These are phyloP conservation scores for Drosophila pandora DNA, from an alignment of 1,140 invertebrate species.

Conservation along the genomic window DNA sequence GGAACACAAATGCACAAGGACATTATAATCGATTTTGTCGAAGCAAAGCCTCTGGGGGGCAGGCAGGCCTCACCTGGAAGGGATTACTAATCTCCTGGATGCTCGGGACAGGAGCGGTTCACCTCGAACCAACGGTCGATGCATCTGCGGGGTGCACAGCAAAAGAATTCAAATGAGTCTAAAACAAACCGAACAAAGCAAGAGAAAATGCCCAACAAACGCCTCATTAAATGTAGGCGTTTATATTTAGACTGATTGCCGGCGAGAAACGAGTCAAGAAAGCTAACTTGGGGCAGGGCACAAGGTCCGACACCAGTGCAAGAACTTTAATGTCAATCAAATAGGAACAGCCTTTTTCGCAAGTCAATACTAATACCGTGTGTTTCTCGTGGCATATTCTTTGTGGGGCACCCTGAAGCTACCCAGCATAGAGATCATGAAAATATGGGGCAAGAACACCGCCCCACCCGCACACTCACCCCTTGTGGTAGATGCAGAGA, in stretches of 20 bases:
- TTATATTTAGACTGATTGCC: conserved; percentile 3
- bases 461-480: conserved; percentile 85
- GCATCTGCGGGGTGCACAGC: conserved; percentile 87
- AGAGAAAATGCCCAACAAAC: background rate
- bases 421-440: background rate
- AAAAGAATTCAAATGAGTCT: background rate
- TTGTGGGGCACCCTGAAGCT: no score
- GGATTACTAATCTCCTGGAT: conserved; percentile 93
- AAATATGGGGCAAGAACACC: background rate
- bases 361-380: no score
- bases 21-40: background rate
- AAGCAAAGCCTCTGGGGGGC: background rate
- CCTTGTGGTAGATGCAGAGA: conserved; percentile 99
- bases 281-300: background rate
- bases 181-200: no score
- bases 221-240: background rate
- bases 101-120: conserved; percentile 98
- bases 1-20: background rate
- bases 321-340: no score
- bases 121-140: conserved; percentile 99
- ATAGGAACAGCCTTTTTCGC: no score
- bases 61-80: conserved; percentile 65
- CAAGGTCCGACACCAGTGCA: no score
- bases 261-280: background rate
- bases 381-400: no score